Conservation (phyloP, 2,888 invertebrate genomes). For the Ophioninae sp. region DNA sequence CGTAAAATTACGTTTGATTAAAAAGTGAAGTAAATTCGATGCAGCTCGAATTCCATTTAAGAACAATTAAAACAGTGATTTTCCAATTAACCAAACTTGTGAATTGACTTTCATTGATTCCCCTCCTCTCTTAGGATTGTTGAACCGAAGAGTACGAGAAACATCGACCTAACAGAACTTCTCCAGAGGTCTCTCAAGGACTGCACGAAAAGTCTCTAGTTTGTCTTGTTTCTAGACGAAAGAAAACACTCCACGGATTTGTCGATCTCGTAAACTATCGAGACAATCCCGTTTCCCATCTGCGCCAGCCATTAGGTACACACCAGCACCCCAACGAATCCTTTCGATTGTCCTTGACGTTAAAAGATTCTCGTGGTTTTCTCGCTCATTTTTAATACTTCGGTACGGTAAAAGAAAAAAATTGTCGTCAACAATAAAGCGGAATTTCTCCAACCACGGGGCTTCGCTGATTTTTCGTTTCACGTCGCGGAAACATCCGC, state of each 20-base stretch:
- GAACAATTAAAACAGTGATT: conserved; percentile 39
- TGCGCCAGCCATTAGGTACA: conserved; percentile 16
- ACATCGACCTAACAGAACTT: not conserved
- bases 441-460: conserved; percentile 64
- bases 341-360: conserved; percentile 60
- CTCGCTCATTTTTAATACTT: conserved; percentile 37
- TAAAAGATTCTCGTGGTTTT: conserved; percentile 44
- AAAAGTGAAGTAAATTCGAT: not conserved
- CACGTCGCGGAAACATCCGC: not conserved
- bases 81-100: conserved; percentile 33
- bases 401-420: not conserved
- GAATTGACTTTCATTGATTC: conserved; percentile 55
- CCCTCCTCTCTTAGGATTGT: not conserved
- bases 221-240: conserved; percentile 2
- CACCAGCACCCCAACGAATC: not conserved
- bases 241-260: not conserved
- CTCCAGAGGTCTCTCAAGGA: conserved; percentile 27
- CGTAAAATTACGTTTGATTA: not conserved
- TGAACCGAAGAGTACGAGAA: conserved; percentile 21
- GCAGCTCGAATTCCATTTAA: no score
- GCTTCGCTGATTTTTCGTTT: conserved; percentile 25
- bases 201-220: conserved; percentile 4
- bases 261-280: conserved; percentile 49
- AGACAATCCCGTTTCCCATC: conserved; percentile 29
- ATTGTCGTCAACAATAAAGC: conserved; percentile 44